Conservation (phyloP, 2,888 invertebrate species). For the Malthinus seriepunctatus region DNA sequence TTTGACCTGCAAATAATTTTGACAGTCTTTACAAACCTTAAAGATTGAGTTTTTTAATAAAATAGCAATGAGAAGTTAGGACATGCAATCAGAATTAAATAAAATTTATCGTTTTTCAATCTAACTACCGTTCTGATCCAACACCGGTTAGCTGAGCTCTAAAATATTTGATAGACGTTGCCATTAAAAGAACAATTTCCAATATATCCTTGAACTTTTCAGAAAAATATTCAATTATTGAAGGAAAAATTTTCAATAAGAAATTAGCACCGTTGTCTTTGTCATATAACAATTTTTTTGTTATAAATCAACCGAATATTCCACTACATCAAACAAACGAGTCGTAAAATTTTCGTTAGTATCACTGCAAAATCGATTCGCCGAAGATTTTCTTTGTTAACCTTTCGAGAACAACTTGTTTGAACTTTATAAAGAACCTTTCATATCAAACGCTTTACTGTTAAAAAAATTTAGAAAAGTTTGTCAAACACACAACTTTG, state of each 20-base stretch:
- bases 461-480: slow-evolving; percentile 14
- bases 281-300: slow-evolving; percentile 7
- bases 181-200: no score
- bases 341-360: slow-evolving; percentile 18
- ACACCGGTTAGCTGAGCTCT: no score
- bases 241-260: neutral
- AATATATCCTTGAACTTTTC: no score
- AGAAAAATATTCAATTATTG: slow-evolving; percentile 4
- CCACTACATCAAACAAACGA: slow-evolving; percentile 12
- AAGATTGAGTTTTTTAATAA: no score
- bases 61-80: no score
- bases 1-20: no score
- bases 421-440: slow-evolving; percentile 17
- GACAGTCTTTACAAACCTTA: no score
- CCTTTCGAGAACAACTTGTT: slow-evolving; percentile 18
- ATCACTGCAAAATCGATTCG: slow-evolving; percentile 18
- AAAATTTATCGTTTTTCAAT: no score
- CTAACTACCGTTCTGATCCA: no score
- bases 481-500: slow-evolving; percentile 18
- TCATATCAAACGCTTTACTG: slow-evolving; percentile 17
- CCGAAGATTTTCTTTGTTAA: slow-evolving; percentile 20
- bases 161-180: no score
- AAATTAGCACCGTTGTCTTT: neutral
- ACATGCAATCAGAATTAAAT: no score
- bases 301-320: slow-evolving; percentile 14